Evolutionary conservation across 1,140 invertebrate genomes (phyloP), one percentile per base, ranked within the genome.

Genomic region (Parapsyche elsis): DNA sequence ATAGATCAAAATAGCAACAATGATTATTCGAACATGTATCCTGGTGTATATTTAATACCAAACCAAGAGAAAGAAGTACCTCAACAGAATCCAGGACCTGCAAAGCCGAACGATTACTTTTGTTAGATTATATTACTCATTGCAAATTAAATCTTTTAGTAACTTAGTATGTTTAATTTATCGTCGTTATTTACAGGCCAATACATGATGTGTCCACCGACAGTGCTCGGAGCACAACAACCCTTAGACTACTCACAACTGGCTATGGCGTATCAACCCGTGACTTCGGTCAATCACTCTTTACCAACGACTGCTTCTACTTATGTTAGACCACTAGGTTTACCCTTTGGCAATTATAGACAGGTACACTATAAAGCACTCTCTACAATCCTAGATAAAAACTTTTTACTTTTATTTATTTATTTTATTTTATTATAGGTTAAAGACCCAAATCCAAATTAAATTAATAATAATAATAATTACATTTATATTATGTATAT

Each of bases 31-130:
- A 86, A 87, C 24, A 87, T 91, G 84, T 85, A 90, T 82, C 90
- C 91, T n/a, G 76, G 76, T 0, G 85, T 93, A 21, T 93, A 92
- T 83, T 92, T 92, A 78, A 88, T 93, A 64, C 90, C 92, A 23
- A 85, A 89, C 1, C 80, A 85, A 71, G 84, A 85, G 80, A 38
- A 76, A 0, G 80, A 78, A 45, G 12, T 76, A 14, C 84, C 86
- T 23, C 64, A 67, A 67, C 83, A 88, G 26, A 84, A 84, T 80
- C 49, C 85, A 2, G 81, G 81, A 61, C 76, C 84, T 26, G 79
- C 85, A 9, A 82, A 79, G 0, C 16, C 73, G 14, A 59, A n/a
- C 9, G 73, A 23, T 57, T 64, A 64, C 64, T 10, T 30, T 16
- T 67, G 44, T 64, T 16, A 77, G 61, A 23, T 23, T 38, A 23